A percentile compares a stretch with the other conserved stretches of the same genome.
phyloP scores from a whole-genome alignment of 1,140 invertebrate species.

The Thaumetopoea pityocampa region DNA sequence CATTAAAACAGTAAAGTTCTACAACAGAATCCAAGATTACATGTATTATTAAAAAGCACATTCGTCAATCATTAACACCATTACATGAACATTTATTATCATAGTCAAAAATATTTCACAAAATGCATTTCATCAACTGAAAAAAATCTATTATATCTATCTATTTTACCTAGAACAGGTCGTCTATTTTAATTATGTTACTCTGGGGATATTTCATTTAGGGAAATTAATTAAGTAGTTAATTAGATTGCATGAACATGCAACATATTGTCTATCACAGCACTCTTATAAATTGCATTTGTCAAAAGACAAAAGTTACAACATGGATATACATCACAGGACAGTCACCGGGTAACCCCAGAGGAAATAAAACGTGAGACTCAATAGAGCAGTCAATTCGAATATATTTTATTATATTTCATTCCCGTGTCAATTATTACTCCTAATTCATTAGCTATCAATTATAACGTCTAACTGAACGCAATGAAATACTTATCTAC shows the following conservation, averaged over 20 bases:
- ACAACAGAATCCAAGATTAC: constrained; percentile 39
- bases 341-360: constrained; percentile 32
- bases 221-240: constrained; percentile 32
- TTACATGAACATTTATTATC: constrained; percentile 30
- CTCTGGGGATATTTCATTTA: constrained; percentile 34
- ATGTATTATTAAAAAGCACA: constrained; percentile 37
- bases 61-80: constrained; percentile 30
- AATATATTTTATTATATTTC: no score
- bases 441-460: no score
- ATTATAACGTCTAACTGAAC: constrained; percentile 9
- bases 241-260: constrained; percentile 34
- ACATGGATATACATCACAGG: constrained; percentile 24
- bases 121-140: constrained; percentile 38
- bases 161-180: constrained; percentile 18
- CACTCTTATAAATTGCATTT: constrained; percentile 55
- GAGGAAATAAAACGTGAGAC: constrained; percentile 36
- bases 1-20: constrained; percentile 37
- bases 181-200: constrained; percentile 31
- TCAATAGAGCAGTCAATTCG: constrained; percentile 35
- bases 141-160: constrained; percentile 34
- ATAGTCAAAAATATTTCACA: constrained; percentile 29
- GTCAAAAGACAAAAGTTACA: constrained; percentile 45
- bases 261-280: constrained; percentile 59
- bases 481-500: constrained; percentile 34
- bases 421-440: no score